Conservation (phyloP, 2,888 invertebrate species). For the Agriopis leucophaearia region DNA sequence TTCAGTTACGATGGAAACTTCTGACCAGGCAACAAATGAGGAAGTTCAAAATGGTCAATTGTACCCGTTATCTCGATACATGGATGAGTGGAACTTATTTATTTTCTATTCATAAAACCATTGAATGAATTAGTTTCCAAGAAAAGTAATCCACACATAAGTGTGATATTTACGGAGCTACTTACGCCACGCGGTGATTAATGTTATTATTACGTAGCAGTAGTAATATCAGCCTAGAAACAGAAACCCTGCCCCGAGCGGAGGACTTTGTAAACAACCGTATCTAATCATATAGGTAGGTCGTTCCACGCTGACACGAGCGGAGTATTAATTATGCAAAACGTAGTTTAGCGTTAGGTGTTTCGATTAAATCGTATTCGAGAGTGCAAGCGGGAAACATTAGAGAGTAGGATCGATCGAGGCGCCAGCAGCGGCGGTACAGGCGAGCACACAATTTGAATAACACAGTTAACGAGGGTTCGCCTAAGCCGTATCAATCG, state of each 20-base stretch:
- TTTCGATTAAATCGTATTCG: slow-evolving; percentile 60
- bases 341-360: slow-evolving; percentile 54
- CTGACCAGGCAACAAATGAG: neutral
- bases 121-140: slow-evolving; percentile 20
- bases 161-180: slow-evolving; percentile 17
- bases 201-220: slow-evolving; percentile 27
- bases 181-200: slow-evolving; percentile 22
- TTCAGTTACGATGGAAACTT: neutral
- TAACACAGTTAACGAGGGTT: slow-evolving; percentile 79
- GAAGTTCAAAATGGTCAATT: neutral
- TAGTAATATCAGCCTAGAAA: slow-evolving; percentile 34
- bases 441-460: slow-evolving; percentile 75
- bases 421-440: slow-evolving; percentile 42
- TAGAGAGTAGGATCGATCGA: slow-evolving; percentile 68
- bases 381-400: slow-evolving; percentile 66
- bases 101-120: slow-evolving; percentile 6
- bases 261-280: slow-evolving; percentile 42
- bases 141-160: slow-evolving; percentile 20
- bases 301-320: slow-evolving; percentile 41
- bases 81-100: slow-evolving; percentile 12
- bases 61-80: slow-evolving; percentile 2
- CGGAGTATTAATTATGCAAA: slow-evolving; percentile 51
- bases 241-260: slow-evolving; percentile 40
- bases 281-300: slow-evolving; percentile 39
- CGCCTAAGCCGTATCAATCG: slow-evolving; percentile 80